A percentile compares a stretch with the other conserved stretches of the same genome.
Evolutionary conservation across 2,888 invertebrate species (phyloP).

Genomic region (Abrostola tripartita): DNA sequence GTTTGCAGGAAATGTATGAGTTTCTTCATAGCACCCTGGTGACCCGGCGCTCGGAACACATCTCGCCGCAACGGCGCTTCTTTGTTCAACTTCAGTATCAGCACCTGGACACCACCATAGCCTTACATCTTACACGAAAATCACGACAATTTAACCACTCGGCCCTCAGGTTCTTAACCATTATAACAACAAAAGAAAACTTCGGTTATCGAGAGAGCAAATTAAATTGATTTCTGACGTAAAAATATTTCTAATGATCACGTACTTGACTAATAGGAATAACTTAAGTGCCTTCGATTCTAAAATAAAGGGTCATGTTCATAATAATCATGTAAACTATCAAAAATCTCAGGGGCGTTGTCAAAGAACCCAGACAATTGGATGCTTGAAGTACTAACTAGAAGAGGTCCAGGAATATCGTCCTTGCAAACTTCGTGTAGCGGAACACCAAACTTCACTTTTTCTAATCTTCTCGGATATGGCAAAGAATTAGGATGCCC

Average conservation of each 20-base stretch:
- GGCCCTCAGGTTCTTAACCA: background rate
- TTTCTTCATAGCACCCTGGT: conserved; percentile 98
- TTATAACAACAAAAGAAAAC: conserved; percentile 14
- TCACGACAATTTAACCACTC: conserved; percentile 28
- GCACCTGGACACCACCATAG: conserved; percentile 89
- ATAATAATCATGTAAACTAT: conserved; percentile 27
- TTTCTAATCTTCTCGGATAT: conserved; percentile 95
- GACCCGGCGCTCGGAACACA: conserved; percentile 98
- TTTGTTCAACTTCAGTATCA: conserved; percentile 97
- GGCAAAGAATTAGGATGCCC: conserved; percentile 94
- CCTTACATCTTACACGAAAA: conserved; percentile 27
- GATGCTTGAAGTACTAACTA: conserved; percentile 89
- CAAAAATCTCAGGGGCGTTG: conserved; percentile 51
- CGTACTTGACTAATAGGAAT: background rate
- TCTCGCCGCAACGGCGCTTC: conserved; percentile 97
- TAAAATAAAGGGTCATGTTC: conserved; percentile 22
- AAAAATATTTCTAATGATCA: background rate
- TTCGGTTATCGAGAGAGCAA: background rate
- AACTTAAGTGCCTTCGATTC: conserved; percentile 1
- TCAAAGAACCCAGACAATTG: conserved; percentile 37
- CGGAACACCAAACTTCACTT: conserved; percentile 98
- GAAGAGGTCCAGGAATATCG: conserved; percentile 97
- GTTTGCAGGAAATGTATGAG: conserved; percentile 96
- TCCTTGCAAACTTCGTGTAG: conserved; percentile 98
- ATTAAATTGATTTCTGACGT: background rate